These are phyloP conservation scores for Boloria euphrosyne DNA, from an alignment of 2,888 invertebrate genomes.

Conservation along the genomic window DNA sequence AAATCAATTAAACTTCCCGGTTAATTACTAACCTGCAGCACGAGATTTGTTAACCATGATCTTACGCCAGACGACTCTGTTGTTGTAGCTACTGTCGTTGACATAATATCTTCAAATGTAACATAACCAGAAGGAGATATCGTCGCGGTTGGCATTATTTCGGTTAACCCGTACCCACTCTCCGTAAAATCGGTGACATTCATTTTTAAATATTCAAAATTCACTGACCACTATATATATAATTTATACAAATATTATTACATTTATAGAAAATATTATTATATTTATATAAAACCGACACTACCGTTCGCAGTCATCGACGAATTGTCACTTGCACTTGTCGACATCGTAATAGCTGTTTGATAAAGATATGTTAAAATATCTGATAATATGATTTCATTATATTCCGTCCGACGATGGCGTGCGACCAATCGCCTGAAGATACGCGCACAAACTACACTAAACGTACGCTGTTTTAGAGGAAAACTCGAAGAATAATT, in stretches of 20 bases:
- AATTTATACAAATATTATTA: conserved; percentile 18
- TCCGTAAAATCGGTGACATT: conserved; percentile 43
- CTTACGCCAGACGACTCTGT: conserved; percentile 53
- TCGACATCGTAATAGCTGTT: conserved; percentile 43
- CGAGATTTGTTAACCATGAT: conserved; percentile 61
- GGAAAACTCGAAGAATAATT: conserved; percentile 43
- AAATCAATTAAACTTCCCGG: no score
- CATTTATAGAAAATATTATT: conserved; percentile 4
- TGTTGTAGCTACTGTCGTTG: conserved; percentile 43
- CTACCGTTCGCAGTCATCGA: conserved; percentile 46
- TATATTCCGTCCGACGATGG: conserved; percentile 42
- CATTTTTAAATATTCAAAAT: conserved; percentile 45
- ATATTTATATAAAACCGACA: conserved; percentile 13
- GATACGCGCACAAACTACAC: conserved; percentile 44
- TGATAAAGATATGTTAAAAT: conserved; percentile 39
- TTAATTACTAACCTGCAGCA: conserved; percentile 62
- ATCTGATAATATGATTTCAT: conserved; percentile 59
- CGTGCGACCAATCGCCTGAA: conserved; percentile 56
- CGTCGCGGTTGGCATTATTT: conserved; percentile 25
- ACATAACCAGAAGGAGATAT: conserved; percentile 26
- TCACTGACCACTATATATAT: conserved; percentile 39
- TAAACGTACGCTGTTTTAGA: conserved; percentile 38
- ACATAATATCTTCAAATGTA: conserved; percentile 25
- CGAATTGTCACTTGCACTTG: conserved; percentile 49
- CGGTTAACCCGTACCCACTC: conserved; percentile 29